phyloP scores from a whole-genome alignment of 2,888 invertebrate species.

The Dicyrtoma fusca region DNA sequence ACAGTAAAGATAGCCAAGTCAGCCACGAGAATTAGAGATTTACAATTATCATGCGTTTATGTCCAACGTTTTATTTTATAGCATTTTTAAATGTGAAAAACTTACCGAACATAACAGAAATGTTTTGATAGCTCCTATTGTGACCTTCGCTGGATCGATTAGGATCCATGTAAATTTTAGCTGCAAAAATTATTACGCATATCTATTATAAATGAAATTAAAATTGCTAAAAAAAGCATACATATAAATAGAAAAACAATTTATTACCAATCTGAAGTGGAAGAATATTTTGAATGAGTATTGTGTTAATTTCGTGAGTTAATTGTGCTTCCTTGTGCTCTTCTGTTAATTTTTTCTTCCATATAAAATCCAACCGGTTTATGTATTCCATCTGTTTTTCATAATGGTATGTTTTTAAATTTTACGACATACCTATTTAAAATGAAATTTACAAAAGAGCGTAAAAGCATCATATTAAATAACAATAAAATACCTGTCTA shows the following conservation, averaged over 20 bases:
- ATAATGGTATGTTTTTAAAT: background rate
- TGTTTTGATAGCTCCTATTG: constrained; percentile 83
- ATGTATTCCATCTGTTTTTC: constrained; percentile 75
- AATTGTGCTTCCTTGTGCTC: constrained; percentile 84
- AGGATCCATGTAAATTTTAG: constrained; percentile 75
- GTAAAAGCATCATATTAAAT: no score
- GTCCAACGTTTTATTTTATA: no score
- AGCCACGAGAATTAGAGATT: no score
- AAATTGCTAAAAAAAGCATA: no score
- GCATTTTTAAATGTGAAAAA: no score
- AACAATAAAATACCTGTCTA: constrained; percentile 67
- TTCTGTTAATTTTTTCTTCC: constrained; percentile 75
- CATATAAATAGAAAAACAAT: no score
- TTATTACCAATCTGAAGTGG: constrained; percentile 87
- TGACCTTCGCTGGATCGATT: constrained; percentile 70
- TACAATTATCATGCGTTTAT: no score
- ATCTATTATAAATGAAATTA: background rate
- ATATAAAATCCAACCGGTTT: constrained; percentile 81
- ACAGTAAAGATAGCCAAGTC: no score
- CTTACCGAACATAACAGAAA: constrained; percentile 84
- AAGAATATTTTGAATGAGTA: constrained; percentile 87
- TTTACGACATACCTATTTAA: no score
- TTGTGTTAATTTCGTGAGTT: constrained; percentile 84
- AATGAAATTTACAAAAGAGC: no score
- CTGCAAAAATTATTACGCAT: constrained; percentile 62